Conservation (phyloP, 2,888 invertebrate species). For the Melieria crassipennis region DNA sequence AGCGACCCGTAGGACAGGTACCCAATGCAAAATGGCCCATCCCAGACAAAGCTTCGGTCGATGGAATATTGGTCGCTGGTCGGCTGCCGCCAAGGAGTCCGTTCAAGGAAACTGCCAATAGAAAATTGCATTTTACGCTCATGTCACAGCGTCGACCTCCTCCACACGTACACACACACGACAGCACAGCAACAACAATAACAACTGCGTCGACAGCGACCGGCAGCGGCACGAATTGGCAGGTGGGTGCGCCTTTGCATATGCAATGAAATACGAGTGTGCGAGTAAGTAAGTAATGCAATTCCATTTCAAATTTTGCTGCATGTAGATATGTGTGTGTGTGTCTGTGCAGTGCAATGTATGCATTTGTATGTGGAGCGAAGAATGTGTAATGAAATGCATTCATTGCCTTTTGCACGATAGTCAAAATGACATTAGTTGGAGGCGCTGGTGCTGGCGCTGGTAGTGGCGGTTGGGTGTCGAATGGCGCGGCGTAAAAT, state of each 20-base stretch:
- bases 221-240: constrained; percentile 18
- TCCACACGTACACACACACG: constrained; percentile 1
- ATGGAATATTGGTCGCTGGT: too few species aligned
- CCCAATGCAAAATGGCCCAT: too few species aligned
- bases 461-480: too few species aligned
- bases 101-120: constrained; percentile 41
- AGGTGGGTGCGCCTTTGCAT: constrained; percentile 38
- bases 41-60: too few species aligned
- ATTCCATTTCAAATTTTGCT: background rate
- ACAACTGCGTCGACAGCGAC: constrained; percentile 10
- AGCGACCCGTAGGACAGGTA: too few species aligned
- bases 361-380: background rate
- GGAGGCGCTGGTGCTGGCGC: too few species aligned
- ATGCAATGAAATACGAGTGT: constrained; percentile 31
- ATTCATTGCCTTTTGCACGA: background rate
- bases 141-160: constrained; percentile 26
- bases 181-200: constrained; percentile 7
- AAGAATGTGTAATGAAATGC: too few species aligned
- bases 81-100: too few species aligned
- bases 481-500: too few species aligned
- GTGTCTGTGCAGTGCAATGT: constrained; percentile 2
- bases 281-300: constrained; percentile 21
- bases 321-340: background rate
- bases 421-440: too few species aligned
- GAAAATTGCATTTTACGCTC: constrained; percentile 52